These are phyloP conservation scores for Syngnathus rostellatus DNA, from an alignment of 2,797 vertebrate species.

Conservation along the genomic window DNA sequence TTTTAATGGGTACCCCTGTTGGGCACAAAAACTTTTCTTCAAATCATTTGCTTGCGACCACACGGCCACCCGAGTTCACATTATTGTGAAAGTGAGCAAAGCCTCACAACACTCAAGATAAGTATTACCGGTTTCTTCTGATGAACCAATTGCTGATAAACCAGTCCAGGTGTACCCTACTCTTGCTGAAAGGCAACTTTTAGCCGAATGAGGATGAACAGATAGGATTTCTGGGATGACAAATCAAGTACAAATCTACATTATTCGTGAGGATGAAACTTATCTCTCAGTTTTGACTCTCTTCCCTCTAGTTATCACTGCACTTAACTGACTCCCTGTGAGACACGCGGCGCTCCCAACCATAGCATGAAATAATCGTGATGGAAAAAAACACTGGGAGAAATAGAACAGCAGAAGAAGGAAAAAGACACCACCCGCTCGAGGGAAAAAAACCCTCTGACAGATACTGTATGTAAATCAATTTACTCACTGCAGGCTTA, in stretches of 20 bases:
- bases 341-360: not conserved
- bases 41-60: not conserved
- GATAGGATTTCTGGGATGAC: not conserved
- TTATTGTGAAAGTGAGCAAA: not conserved
- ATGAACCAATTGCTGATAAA: not conserved
- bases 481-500: slow-evolving; percentile 33
- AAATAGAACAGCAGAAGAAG: not conserved
- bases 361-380: not conserved
- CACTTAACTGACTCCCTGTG: slow-evolving; percentile 9
- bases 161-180: not conserved
- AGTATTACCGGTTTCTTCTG: not conserved
- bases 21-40: not conserved
- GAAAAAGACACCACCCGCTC: slow-evolving; percentile 11
- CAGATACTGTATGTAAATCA: slow-evolving; percentile 28
- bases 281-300: not conserved
- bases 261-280: not conserved
- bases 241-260: slow-evolving; percentile 6
- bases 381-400: not conserved
- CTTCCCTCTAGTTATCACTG: slow-evolving; percentile 10
- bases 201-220: not conserved
- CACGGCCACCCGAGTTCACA: not conserved
- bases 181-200: not conserved
- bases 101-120: not conserved
- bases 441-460: slow-evolving; percentile 21
- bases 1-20: not conserved